Evolutionary conservation across 2,888 invertebrate species (phyloP), one percentile per base, ranked within the genome.

Genomic region (Trissolcus japonicus): DNA sequence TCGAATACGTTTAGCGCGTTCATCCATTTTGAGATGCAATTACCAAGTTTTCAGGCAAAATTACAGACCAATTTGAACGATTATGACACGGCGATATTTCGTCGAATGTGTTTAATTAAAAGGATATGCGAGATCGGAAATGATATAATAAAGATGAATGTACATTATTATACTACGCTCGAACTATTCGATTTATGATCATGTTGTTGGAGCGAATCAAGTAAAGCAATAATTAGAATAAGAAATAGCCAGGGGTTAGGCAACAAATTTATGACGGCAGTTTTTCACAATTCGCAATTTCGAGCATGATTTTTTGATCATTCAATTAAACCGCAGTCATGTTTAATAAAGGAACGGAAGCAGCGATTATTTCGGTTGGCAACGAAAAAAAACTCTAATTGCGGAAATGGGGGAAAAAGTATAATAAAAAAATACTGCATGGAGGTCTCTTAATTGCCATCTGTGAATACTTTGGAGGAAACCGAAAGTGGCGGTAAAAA

Each of bases 11-110:
- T 71, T 62, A 57, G 54, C 60, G 60, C 54, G 43, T 54, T 50
- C 60, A 68, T 60, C 60, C 54, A 54, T 68, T 68, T 60, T 60
- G 54, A 68, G 60, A 54, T 21, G 68, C 46, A 68, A 68, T 68
- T 68, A 60, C 46, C 11, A 48, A 60, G 53, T 68, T 68, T 68
- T 68, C 54, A 41, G 48, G 60, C 59, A 29, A 67, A 68, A 68
- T 68, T 68, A 68, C 53, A 46, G 54, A 60, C 60, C 54, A n/a
- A 60, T 54, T 14, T 19, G 35, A 60, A 43, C 40, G 41, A 60
- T 54, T 67, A 67, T 67, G 67, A 67, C 67, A 16, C 59, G 51
- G 43, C 53, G 29, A 59, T 67, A 59, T 67, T 53, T 67, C 59
- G 59, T 29, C 48, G 13, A 29, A 19, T 51, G 51, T 51, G 29